A percentile compares a stretch with the other conserved stretches of the same genome.
Evolutionary conservation across 2,888 invertebrate species (phyloP).

Genomic region (Petrolisthes manimaculis): DNA sequence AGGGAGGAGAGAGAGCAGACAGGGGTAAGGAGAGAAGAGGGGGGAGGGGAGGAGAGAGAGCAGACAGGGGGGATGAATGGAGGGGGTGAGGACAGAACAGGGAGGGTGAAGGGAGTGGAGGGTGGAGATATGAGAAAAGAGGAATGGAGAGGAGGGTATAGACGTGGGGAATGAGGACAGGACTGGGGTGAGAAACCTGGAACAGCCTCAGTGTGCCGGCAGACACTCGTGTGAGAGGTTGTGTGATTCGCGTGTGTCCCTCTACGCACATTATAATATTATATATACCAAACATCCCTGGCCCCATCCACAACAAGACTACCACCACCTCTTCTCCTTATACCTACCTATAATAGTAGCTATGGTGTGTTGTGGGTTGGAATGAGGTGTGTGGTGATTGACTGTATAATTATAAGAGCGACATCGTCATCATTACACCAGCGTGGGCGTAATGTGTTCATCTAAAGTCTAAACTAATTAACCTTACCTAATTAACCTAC

Average conservation of each 20-base stretch:
- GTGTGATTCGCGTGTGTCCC: background rate
- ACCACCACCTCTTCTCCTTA: background rate
- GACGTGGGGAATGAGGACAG: background rate
- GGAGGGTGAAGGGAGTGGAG: background rate
- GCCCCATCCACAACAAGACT: background rate
- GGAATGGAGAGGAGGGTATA: slow-evolving; percentile 1
- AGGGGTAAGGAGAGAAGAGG: no score
- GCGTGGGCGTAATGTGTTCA: no score
- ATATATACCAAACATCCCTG: no score
- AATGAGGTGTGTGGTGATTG: no score
- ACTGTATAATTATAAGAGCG: no score
- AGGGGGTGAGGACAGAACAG: background rate
- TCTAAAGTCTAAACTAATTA: no score
- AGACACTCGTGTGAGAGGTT: background rate
- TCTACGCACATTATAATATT: no score
- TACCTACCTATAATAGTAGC: no score
- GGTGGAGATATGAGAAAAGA: background rate
- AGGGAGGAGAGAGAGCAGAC: background rate
- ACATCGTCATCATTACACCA: no score
- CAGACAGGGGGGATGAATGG: background rate
- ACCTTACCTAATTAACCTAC: no score
- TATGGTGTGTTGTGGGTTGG: no score
- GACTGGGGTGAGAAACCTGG: background rate
- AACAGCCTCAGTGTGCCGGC: background rate
- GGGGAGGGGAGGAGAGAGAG: background rate